Conservation (phyloP, 2,888 invertebrate species). For the Callinectes sapidus region DNA sequence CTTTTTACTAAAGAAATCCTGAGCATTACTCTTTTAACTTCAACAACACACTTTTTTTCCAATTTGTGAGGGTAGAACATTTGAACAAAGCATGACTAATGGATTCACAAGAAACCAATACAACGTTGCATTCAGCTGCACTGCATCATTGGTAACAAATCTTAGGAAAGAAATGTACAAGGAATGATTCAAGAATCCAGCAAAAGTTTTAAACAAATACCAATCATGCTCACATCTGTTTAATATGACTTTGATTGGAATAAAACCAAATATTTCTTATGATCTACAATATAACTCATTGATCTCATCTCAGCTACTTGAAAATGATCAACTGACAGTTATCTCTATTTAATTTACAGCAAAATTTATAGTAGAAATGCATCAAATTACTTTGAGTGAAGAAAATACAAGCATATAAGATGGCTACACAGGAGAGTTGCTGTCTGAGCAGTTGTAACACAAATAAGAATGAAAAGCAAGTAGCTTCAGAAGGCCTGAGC, state of each 20-base stretch:
- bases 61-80: not conserved
- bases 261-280: not conserved
- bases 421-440: not conserved
- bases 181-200: not conserved
- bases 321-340: not conserved
- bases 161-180: not conserved
- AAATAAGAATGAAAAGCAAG: slow-evolving; percentile 11
- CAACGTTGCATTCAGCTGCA: not conserved
- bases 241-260: not conserved
- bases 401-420: not conserved
- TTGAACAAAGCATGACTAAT: not conserved
- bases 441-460: not conserved
- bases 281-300: not conserved
- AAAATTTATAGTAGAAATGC: not conserved
- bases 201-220: not conserved
- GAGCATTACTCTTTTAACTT: not conserved
- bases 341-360: not conserved
- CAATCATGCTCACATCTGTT: not conserved
- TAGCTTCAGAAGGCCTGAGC: not conserved
- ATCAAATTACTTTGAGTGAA: not conserved
- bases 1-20: not conserved
- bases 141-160: not conserved
- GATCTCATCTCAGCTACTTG: not conserved
- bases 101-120: not conserved
- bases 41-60: not conserved